A percentile compares a stretch with the other conserved stretches of the same genome.
phyloP scores from a whole-genome alignment of 2,888 invertebrate species.

The Drosophila longiperda region DNA sequence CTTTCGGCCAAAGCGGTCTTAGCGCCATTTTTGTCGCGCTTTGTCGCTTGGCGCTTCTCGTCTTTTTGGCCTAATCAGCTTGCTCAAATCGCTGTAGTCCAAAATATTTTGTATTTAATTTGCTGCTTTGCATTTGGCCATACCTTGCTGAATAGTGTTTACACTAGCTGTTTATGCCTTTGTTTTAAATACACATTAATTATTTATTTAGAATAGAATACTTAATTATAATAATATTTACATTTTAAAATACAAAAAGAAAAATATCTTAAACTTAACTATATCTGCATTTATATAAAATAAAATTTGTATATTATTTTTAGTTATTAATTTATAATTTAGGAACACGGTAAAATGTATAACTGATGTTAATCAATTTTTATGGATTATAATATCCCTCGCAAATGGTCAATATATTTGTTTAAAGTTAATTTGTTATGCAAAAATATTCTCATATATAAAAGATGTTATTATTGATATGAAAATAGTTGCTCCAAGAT shows the following conservation, averaged over 20 bases:
- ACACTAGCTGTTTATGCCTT: not conserved
- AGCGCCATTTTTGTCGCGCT: conserved; percentile 81
- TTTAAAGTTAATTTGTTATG: not conserved
- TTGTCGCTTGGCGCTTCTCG: conserved; percentile 60
- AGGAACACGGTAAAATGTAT: not conserved
- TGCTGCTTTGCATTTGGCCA: conserved; percentile 46
- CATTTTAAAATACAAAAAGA: not conserved
- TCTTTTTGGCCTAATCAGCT: conserved; percentile 59
- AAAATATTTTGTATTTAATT: conserved; percentile 71
- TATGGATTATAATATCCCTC: not conserved
- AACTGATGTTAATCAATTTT: not conserved
- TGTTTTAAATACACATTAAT: not conserved
- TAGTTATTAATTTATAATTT: not conserved
- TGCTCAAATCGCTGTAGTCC: conserved; percentile 47
- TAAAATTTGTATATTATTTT: not conserved
- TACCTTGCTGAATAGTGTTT: conserved; percentile 7
- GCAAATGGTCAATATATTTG: not conserved
- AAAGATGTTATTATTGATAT: not conserved
- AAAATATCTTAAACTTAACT: not conserved
- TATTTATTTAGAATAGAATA: not conserved
- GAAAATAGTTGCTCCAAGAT: not conserved
- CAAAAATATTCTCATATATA: not conserved
- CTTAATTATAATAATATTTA: not conserved
- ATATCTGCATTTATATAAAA: not conserved
- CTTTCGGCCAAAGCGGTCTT: conserved; percentile 54